Evolutionary conservation across 1,140 invertebrate species (phyloP), one percentile per base, ranked within the genome.

Genomic region (Nilaparvata lugens): DNA sequence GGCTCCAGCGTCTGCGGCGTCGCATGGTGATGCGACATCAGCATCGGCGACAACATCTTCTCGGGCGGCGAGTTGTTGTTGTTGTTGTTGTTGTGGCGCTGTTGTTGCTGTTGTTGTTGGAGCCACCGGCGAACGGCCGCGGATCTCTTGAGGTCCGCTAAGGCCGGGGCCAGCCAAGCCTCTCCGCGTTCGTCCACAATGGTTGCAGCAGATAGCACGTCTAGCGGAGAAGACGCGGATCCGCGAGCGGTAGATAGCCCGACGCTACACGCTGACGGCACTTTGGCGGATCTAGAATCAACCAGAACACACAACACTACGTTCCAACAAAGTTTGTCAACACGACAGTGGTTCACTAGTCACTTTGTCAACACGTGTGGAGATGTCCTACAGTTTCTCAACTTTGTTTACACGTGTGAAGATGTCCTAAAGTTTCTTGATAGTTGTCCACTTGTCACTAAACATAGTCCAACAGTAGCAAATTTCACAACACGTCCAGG

Each of bases 41-140:
- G 58, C 63, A 67, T 67, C 18, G 56, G 59, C 31, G n/a, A n/a
- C n/a, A n/a, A n/a, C 61, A 63, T 64, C 43, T 63, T 59, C 43
- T 54, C 48, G 4, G 58, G 59, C 23, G 60, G 56, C 13, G 60
- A 58, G 40, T 65, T 62, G 57, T 65, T 65, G 64, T 67, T 67
- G 43, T 67, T 67, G 56, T 67, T 65, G 54, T 63, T 65, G 40
- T 54, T 51, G 28, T 62, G 62, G 3, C 60, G 53, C 24, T 63
- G 63, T 52, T 64, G 54, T 48, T 62, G 61, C 31, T 60, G 56
- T 54, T 64, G 55, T 40, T 62, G 61, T 18, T 64, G 63, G 13
- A 66, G 61, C 65, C 66, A 66, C 25, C 62, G 59, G 13, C 61
- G 59, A 56, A 62, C 52, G 4, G 62, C 54, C 51, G 58, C 60